Evolutionary conservation across 2,888 invertebrate genomes (phyloP).

Genomic region (Clunio marinus): DNA sequence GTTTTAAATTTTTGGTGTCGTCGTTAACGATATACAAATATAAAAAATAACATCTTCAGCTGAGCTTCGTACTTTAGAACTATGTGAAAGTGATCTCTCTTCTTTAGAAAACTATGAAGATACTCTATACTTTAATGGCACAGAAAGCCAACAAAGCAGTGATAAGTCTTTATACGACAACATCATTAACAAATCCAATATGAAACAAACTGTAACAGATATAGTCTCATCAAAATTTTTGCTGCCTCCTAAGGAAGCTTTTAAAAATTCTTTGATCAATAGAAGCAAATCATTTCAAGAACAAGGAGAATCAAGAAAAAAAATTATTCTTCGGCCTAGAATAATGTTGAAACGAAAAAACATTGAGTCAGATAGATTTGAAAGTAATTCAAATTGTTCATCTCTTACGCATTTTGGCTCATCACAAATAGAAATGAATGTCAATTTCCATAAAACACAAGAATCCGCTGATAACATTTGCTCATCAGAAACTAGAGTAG

Average conservation of each 20-base stretch:
- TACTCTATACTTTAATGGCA: slow-evolving; percentile 24
- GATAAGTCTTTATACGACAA: slow-evolving; percentile 35
- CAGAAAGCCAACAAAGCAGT: slow-evolving; percentile 35
- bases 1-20: slow-evolving; percentile 41
- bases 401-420: slow-evolving; percentile 16
- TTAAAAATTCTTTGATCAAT: slow-evolving; percentile 40
- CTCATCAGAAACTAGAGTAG: background rate
- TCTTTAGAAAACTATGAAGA: slow-evolving; percentile 10
- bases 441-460: background rate
- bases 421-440: background rate
- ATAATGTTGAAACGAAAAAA: no score
- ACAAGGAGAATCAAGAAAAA: slow-evolving; percentile 43
- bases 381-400: slow-evolving; percentile 11
- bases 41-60: slow-evolving; percentile 43
- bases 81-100: slow-evolving; percentile 40
- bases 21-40: slow-evolving; percentile 40
- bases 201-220: background rate
- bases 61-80: slow-evolving; percentile 46
- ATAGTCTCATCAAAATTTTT: slow-evolving; percentile 16
- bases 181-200: background rate
- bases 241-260: background rate
- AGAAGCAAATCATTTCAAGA: slow-evolving; percentile 53
- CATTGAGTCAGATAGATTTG: slow-evolving; percentile 13
- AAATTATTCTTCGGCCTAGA: background rate
- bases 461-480: no score